These are phyloP conservation scores for Vombatus ursinus DNA, from an alignment of 2,113 vertebrate genomes.

Conservation along the genomic window DNA sequence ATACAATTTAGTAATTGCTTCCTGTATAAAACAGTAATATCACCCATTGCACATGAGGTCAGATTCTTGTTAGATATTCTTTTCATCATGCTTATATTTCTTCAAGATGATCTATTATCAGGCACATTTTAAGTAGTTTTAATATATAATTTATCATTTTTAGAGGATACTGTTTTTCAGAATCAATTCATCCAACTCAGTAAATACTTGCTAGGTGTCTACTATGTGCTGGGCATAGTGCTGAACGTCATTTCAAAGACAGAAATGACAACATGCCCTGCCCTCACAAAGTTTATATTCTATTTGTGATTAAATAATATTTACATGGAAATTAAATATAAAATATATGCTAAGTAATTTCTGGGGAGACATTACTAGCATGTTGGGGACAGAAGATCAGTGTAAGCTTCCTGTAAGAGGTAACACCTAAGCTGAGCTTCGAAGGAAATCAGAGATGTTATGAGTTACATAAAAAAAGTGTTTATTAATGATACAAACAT, in stretches of 20 bases:
- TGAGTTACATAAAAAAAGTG: background rate
- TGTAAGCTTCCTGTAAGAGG: background rate
- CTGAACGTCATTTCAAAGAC: background rate
- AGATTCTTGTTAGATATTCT: background rate
- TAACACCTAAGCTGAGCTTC: background rate
- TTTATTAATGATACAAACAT: background rate
- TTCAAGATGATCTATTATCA: background rate
- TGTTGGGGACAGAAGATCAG: background rate
- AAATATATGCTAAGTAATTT: background rate
- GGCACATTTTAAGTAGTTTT: constrained; percentile 32
- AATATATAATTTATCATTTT: constrained; percentile 7
- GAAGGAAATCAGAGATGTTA: background rate
- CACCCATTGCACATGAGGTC: background rate
- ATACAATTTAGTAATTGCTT: constrained; percentile 42
- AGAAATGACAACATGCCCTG: background rate
- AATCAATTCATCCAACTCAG: background rate
- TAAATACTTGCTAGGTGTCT: background rate
- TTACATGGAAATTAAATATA: background rate
- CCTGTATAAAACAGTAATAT: background rate
- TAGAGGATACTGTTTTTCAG: constrained; percentile 7
- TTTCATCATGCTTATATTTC: background rate
- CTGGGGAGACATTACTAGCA: background rate
- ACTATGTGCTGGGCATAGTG: background rate
- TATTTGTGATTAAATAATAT: background rate
- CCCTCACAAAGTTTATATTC: background rate